Evolutionary conservation across 2,113 vertebrate genomes (phyloP).

Genomic region (Malurus alboscapulatus): DNA sequence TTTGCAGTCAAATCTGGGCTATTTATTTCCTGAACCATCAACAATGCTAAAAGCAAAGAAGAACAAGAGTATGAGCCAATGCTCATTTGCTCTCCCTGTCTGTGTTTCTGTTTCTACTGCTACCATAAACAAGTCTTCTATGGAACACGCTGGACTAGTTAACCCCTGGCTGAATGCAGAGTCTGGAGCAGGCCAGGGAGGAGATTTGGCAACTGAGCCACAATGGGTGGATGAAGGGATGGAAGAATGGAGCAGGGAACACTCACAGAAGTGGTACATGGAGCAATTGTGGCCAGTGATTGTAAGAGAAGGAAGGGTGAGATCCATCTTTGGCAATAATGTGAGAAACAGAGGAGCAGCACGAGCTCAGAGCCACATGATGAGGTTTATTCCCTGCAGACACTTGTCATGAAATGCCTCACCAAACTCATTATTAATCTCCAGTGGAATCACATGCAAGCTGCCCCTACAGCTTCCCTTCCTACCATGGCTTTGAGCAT

Average conservation of each 20-base stretch:
- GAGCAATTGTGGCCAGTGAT: not conserved
- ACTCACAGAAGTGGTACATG: not conserved
- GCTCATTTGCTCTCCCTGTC: not conserved
- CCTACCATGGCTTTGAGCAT: rapidly evolving
- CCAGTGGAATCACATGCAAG: not conserved
- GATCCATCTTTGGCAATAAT: not conserved
- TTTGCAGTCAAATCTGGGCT: not conserved
- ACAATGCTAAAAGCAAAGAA: not conserved
- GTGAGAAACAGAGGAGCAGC: not conserved
- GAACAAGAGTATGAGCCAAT: not conserved
- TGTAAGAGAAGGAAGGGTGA: not conserved
- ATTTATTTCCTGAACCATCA: not conserved
- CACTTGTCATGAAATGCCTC: not conserved
- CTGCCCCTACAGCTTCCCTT: not conserved
- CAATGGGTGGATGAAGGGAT: not conserved
- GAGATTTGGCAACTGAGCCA: not conserved
- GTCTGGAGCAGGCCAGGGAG: not conserved
- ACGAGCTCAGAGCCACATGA: not conserved
- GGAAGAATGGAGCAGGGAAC: not conserved
- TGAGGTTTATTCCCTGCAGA: not conserved
- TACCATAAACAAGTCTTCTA: not conserved
- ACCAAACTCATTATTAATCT: not conserved
- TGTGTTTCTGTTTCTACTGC: not conserved
- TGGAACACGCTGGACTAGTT: not conserved
- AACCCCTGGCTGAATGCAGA: not conserved